Evolutionary conservation across 2,797 vertebrate genomes (phyloP), one percentile per base, ranked within the genome.

Genomic region (Sebastes matsubarae): DNA sequence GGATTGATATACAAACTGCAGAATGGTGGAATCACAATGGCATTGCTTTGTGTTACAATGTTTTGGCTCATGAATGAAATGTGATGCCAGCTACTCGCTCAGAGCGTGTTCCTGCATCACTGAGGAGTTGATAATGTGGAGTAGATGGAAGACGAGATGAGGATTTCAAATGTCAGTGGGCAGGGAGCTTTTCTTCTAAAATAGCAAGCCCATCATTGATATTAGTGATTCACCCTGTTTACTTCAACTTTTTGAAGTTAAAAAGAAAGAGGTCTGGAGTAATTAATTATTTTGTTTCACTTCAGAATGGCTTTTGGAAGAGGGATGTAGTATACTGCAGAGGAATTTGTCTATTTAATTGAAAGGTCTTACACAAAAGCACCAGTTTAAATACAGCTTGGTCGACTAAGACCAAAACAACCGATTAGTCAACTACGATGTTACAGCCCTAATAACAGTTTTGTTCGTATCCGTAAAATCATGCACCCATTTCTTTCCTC

Each of bases 121-220:
- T 38, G 64, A 57, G 34, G 46, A 74, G 59, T 8, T 24, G 68
- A 76, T 65, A 22, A 59, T 55, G 36, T 69, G 24, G 52, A 81
- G 20, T 3, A 52, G 60, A 42, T n/a, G 46, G 11, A 38, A 55
- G 66, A 34, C 11, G 30, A 27, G 50, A 78, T 42, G 32, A 52
- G n/a, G n/a, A 29, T 68, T 72, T 68, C 9, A 80, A 81, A 75
- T 59, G 70, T 67, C 66, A 74, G 5, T 64, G 42, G n/a, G 46
- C 66, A 61, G 9, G 5, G n/a, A 63, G n/a, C 16, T 65, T 42
- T 72, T 64, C 13, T 16, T 59, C 30, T 55, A 8, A 30, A 34
- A 22, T 8, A 16, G 12, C 10, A 18, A 29, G 59, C 24, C 8
- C 12, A 52, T 66, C 30, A 61, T 5, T 27, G 20, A 12, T 68